Conservation (phyloP, 2,797 vertebrate genomes). For the Coendou prehensilis region DNA sequence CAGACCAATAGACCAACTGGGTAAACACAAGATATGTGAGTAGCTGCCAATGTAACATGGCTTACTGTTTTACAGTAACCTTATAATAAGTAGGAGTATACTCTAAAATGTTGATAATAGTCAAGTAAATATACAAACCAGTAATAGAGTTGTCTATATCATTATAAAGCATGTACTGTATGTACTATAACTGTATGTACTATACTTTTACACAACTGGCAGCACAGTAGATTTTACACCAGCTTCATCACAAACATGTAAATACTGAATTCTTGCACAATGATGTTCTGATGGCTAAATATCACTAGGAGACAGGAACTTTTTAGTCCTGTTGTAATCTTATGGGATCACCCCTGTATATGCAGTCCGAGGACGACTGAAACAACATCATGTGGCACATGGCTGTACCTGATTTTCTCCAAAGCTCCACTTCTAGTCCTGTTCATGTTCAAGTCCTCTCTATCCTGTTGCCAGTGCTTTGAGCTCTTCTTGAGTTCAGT, state of each 20-base stretch:
- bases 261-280: background rate
- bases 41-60: background rate
- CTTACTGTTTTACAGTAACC: background rate
- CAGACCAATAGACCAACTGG: background rate
- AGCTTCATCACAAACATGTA: background rate
- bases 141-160: background rate
- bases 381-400: background rate
- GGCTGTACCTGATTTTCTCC: background rate
- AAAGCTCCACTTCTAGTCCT: background rate
- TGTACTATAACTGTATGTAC: background rate
- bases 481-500: background rate
- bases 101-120: background rate
- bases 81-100: background rate
- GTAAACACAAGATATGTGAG: background rate
- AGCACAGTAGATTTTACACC: background rate
- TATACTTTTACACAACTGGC: background rate
- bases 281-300: background rate
- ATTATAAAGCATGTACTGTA: background rate
- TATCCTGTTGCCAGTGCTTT: background rate
- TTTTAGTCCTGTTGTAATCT: background rate
- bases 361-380: background rate
- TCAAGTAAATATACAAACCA: background rate
- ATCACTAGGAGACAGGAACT: background rate
- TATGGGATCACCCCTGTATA: background rate
- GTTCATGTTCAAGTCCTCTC: background rate